These are phyloP conservation scores for Anser cygnoides DNA, from an alignment of 2,113 vertebrate species.

Conservation along the genomic window DNA sequence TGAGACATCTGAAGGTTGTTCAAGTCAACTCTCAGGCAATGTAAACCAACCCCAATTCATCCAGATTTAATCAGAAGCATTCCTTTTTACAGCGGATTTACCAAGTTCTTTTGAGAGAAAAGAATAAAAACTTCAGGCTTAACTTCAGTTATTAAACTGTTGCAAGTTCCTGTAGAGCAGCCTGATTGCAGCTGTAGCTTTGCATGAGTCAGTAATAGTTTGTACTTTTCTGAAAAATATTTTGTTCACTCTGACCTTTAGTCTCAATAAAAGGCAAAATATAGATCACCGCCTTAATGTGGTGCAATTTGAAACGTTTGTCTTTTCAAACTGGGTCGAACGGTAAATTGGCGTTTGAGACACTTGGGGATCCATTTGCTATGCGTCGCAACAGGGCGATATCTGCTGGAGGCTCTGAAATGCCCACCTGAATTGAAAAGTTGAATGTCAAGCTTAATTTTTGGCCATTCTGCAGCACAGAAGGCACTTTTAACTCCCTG, in stretches of 20 bases:
- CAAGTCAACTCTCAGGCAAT: neutral
- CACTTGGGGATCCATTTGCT: neutral
- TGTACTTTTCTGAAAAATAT: neutral
- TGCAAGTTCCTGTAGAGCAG: neutral
- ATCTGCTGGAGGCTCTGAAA: neutral
- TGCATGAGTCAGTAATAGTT: neutral
- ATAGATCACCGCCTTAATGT: neutral
- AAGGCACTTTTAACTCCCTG: neutral
- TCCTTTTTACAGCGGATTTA: neutral
- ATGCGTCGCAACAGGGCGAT: neutral
- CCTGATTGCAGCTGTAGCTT: neutral
- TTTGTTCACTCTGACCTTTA: neutral
- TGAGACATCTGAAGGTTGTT: neutral
- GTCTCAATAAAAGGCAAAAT: neutral
- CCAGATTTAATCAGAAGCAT: neutral
- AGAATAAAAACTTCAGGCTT: neutral
- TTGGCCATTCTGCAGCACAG: neutral
- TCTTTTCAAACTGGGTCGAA: neutral
- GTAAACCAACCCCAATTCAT: neutral
- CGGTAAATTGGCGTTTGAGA: neutral
- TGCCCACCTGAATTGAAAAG: neutral
- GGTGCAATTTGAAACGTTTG: neutral
- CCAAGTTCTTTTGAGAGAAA: neutral
- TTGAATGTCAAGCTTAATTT: slow-evolving; percentile 38
- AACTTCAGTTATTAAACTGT: neutral